A percentile compares a stretch with the other conserved stretches of the same genome.
These are phyloP conservation scores for Rhopalosiphum nymphaeae DNA, from an alignment of 2,888 invertebrate species.

Conservation along the genomic window DNA sequence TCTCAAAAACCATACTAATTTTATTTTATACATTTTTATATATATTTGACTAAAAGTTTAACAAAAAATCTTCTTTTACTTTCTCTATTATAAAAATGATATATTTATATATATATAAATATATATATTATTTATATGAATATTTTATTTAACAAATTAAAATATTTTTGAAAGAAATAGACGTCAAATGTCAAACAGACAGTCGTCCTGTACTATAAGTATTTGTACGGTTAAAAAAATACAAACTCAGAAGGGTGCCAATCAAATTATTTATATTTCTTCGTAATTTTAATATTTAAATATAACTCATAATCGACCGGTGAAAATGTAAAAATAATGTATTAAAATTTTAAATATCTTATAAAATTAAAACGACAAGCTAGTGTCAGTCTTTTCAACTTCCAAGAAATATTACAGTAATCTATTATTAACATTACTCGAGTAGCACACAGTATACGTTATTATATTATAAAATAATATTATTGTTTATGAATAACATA, in stretches of 20 bases:
- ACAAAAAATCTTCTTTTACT: not conserved
- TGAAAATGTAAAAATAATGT: not conserved
- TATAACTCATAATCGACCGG: not conserved
- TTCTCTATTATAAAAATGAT: not conserved
- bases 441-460: not conserved
- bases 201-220: not conserved
- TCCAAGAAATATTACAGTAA: not conserved
- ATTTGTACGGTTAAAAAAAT: not conserved
- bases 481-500: not conserved
- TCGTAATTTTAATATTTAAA: not conserved
- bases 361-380: not conserved
- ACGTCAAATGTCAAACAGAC: not conserved
- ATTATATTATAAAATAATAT: not conserved
- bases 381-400: not conserved
- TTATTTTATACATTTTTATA: not conserved
- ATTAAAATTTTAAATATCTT: not conserved
- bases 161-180: not conserved
- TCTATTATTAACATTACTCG: not conserved
- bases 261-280: not conserved
- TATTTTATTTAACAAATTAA: not conserved
- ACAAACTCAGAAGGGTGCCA: not conserved
- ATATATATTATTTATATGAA: no score
- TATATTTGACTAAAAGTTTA: not conserved
- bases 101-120: not conserved
- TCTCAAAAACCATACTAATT: not conserved